Percentiles rank a stretch among this genome's conserved stretches.
phyloP scores from a whole-genome alignment of 2,113 vertebrate genomes.

The Amphiprion ocellaris region DNA sequence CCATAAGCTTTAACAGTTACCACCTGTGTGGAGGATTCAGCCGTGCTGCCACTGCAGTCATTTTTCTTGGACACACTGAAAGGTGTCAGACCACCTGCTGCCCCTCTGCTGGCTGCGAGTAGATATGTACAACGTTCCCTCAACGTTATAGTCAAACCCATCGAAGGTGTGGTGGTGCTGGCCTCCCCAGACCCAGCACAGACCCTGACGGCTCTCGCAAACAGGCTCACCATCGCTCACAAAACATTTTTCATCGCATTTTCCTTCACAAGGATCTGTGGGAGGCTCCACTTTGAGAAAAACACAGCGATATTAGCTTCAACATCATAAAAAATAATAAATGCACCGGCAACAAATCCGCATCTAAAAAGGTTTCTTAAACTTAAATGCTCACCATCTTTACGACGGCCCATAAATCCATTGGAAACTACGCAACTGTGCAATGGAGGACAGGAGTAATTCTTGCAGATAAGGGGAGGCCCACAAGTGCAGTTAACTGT shows the following conservation, averaged over 20 bases:
- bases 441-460: constrained; percentile 16
- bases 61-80: constrained; percentile 86
- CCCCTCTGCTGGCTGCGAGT: constrained; percentile 47
- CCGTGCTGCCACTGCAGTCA: not conserved
- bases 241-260: constrained; percentile 32
- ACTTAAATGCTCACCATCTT: constrained; percentile 25
- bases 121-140: constrained; percentile 70
- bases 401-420: constrained; percentile 32
- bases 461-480: constrained; percentile 31
- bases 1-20: constrained; percentile 69
- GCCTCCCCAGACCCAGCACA: constrained; percentile 60
- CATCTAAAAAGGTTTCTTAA: not conserved
- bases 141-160: constrained; percentile 48
- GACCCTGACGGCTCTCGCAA: constrained; percentile 14
- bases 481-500: constrained; percentile 54
- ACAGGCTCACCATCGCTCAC: constrained; percentile 1
- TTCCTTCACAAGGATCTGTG: constrained; percentile 15
- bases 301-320: not conserved
- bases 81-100: not conserved
- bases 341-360: not conserved
- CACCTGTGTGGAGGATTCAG: constrained; percentile 54
- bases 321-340: not conserved
- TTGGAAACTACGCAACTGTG: constrained; percentile 35
- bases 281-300: not conserved
- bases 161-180: constrained; percentile 72